A percentile compares a stretch with the other conserved stretches of the same genome.
Evolutionary conservation across 2,113 vertebrate species (phyloP).

Genomic region (Halcyon senegalensis): DNA sequence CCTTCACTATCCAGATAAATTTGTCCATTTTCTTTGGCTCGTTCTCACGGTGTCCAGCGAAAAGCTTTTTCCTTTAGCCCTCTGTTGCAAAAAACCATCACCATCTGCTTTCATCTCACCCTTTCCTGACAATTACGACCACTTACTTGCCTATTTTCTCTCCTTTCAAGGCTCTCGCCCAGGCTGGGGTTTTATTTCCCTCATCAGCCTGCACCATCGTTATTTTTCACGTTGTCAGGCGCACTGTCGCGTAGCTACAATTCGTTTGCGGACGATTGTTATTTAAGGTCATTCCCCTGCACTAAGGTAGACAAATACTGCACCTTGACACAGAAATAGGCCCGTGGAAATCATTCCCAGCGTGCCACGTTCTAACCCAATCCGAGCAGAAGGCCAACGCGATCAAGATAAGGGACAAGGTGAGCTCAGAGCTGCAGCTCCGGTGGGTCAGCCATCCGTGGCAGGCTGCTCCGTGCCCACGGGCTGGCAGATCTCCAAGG

Average conservation of each 20-base stretch:
- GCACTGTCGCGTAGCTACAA: neutral
- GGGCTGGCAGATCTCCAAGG: neutral
- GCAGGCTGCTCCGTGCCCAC: neutral
- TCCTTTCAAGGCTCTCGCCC: neutral
- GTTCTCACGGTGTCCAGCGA: neutral
- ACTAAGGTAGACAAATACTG: neutral
- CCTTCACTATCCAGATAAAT: neutral
- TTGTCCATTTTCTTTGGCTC: neutral
- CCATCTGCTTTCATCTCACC: neutral
- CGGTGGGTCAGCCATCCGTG: rapidly evolving
- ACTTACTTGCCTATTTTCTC: neutral
- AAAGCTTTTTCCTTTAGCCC: neutral
- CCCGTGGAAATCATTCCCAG: neutral
- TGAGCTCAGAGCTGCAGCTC: neutral
- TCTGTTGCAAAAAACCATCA: neutral
- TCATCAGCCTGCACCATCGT: neutral
- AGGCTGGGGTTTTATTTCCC: neutral
- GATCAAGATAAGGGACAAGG: rapidly evolving
- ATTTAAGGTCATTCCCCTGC: neutral
- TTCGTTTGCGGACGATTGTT: neutral
- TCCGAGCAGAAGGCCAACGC: neutral
- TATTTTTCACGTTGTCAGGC: neutral
- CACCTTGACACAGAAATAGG: neutral
- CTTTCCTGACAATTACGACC: neutral
- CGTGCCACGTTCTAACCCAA: neutral